Conservation (phyloP, 1,140 invertebrate genomes). For the Drosophila gunungcola region DNA sequence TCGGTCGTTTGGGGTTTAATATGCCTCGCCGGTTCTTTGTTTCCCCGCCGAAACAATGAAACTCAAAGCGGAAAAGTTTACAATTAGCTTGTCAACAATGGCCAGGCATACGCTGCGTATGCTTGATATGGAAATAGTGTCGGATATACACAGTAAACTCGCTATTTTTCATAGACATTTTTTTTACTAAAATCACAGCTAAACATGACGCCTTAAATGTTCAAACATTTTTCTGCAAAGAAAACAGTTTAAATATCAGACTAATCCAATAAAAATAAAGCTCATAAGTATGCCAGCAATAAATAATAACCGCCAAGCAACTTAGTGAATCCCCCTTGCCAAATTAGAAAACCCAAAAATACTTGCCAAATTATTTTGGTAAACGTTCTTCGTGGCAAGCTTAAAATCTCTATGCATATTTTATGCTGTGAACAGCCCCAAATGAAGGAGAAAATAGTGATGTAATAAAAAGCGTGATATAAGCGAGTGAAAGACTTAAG, state of each 20-base stretch:
- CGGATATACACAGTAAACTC: background rate
- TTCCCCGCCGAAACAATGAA: conserved; percentile 21
- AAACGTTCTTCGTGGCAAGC: conserved; percentile 23
- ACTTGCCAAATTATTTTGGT: conserved; percentile 49
- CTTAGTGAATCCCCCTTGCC: background rate
- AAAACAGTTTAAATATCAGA: no score
- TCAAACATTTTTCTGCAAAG: no score
- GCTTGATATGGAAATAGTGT: conserved; percentile 35
- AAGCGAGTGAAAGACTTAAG: background rate
- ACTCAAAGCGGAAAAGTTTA: conserved; percentile 65
- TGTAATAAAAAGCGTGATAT: conserved; percentile 29
- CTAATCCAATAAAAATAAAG: no score
- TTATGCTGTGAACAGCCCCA: conserved; percentile 24
- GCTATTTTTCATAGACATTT: background rate
- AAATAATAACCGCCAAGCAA: conserved; percentile 18
- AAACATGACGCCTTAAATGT: no score
- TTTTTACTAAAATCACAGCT: no score
- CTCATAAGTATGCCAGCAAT: conserved; percentile 8
- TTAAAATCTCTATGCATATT: conserved; percentile 49
- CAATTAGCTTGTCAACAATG: conserved; percentile 74
- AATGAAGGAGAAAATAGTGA: conserved; percentile 42
- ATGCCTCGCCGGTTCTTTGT: conserved; percentile 33
- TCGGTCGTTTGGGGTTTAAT: conserved; percentile 29
- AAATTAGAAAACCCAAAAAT: conserved; percentile 34
- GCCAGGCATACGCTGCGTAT: conserved; percentile 49